Conservation (phyloP, 1,140 invertebrate species). For the Drosophila parabipectinata region DNA sequence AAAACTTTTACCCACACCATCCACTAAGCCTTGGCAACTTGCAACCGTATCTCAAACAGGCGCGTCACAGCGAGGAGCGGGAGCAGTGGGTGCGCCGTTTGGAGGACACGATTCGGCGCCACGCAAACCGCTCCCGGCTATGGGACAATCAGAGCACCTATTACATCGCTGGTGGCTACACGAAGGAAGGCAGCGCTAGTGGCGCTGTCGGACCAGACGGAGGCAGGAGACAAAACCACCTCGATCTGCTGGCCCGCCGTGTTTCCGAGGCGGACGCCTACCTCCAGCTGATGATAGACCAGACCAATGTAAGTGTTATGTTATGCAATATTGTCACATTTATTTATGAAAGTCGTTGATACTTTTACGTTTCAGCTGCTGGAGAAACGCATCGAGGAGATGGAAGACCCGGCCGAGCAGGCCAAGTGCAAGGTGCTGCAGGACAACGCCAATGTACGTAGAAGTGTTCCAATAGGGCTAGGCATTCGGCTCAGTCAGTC, state of each 20-base stretch:
- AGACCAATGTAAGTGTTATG: constrained; percentile 89
- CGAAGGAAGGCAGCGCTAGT: constrained; percentile 58
- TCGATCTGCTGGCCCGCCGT: constrained; percentile 91
- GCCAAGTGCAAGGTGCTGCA: constrained; percentile 87
- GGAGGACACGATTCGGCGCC: constrained; percentile 96
- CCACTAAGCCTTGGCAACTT: constrained; percentile 31
- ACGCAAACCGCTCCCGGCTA: constrained; percentile 87
- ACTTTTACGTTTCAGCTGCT: constrained; percentile 86
- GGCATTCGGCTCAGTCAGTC: constrained; percentile 9
- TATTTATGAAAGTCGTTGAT: background rate
- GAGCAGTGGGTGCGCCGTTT: constrained; percentile 97
- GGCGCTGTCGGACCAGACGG: constrained; percentile 42
- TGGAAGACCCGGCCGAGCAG: constrained; percentile 88
- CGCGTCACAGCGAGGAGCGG: constrained; percentile 95
- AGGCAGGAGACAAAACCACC: constrained; percentile 81
- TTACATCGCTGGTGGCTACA: constrained; percentile 78
- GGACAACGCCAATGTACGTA: constrained; percentile 84
- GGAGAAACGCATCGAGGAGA: constrained; percentile 87
- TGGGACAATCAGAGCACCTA: constrained; percentile 80
- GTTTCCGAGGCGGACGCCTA: constrained; percentile 98
- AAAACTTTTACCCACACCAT: constrained; percentile 60
- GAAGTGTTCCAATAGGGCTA: background rate
- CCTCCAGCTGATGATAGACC: constrained; percentile 97
- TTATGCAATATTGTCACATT: constrained; percentile 41
- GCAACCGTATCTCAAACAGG: constrained; percentile 85